A percentile compares a stretch with the other conserved stretches of the same genome.
phyloP scores from a whole-genome alignment of 2,113 vertebrate genomes.

The Anhinga rufa region DNA sequence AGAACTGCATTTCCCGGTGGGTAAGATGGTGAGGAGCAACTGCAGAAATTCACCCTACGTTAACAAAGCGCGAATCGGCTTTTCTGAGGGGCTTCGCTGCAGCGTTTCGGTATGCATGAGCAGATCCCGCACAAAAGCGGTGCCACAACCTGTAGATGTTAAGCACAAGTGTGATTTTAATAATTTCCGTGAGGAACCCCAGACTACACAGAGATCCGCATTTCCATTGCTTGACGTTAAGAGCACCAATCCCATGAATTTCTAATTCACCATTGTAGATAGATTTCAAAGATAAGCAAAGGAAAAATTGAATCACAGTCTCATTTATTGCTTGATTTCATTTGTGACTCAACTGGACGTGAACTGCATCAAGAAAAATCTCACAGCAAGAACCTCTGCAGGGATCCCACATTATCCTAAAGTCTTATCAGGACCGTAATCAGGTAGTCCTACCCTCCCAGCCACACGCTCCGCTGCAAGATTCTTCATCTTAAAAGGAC shows the following conservation, averaged over 20 bases:
- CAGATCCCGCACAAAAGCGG: background rate
- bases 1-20: rapidly evolving
- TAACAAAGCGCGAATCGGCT: rapidly evolving
- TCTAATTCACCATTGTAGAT: background rate
- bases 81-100: background rate
- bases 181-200: background rate
- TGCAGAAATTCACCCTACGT: rapidly evolving
- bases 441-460: background rate
- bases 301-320: conserved; percentile 2
- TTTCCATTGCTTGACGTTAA: background rate
- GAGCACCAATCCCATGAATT: background rate
- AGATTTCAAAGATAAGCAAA: background rate
- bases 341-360: conserved; percentile 16
- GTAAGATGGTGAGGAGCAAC: rapidly evolving
- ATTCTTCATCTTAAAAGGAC: background rate
- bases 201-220: background rate
- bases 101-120: rapidly evolving
- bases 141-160: background rate
- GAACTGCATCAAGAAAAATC: background rate
- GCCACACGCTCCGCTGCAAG: background rate
- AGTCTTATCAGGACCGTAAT: background rate
- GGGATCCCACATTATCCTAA: background rate
- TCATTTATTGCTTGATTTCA: conserved; percentile 12
- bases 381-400: background rate
- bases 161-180: rapidly evolving